Evolutionary conservation across 2,888 invertebrate genomes (phyloP).

Genomic region (Platycheirus albimanus): DNA sequence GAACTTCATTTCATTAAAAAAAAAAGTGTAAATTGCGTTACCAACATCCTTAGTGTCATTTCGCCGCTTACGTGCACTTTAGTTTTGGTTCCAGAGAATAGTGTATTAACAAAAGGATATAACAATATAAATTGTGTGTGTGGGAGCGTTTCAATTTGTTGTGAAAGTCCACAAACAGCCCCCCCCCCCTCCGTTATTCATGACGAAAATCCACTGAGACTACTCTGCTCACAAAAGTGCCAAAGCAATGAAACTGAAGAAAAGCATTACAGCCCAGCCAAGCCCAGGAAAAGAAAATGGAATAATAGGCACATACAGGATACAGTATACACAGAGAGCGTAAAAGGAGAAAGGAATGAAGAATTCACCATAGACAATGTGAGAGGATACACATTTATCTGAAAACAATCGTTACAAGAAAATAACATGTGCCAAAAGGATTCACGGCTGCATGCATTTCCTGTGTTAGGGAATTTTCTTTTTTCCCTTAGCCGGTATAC

Average conservation of each 20-base stretch:
- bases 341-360: neutral
- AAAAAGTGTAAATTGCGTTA: constrained; percentile 50
- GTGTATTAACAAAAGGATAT: constrained; percentile 37
- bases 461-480: constrained; percentile 10
- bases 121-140: constrained; percentile 42
- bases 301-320: constrained; percentile 1
- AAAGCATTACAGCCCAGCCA: constrained; percentile 8
- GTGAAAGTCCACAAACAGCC: constrained; percentile 13
- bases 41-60: constrained; percentile 55
- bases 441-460: constrained; percentile 56
- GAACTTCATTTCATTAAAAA: too few species aligned
- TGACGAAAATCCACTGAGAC: neutral
- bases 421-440: constrained; percentile 66
- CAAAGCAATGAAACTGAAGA: constrained; percentile 42
- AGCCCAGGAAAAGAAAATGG: neutral
- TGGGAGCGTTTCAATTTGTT: constrained; percentile 54
- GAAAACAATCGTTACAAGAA: constrained; percentile 56
- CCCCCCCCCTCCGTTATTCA: neutral
- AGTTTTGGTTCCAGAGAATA: constrained; percentile 21
- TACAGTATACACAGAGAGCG: neutral
- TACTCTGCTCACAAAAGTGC: neutral
- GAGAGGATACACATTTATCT: constrained; percentile 19
- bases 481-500: constrained; percentile 1
- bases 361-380: constrained; percentile 35
- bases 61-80: constrained; percentile 54